Percentiles rank a stretch among this genome's conserved stretches.
These are phyloP conservation scores for Myopa tessellatipennis DNA, from an alignment of 2,888 invertebrate species.

Conservation along the genomic window DNA sequence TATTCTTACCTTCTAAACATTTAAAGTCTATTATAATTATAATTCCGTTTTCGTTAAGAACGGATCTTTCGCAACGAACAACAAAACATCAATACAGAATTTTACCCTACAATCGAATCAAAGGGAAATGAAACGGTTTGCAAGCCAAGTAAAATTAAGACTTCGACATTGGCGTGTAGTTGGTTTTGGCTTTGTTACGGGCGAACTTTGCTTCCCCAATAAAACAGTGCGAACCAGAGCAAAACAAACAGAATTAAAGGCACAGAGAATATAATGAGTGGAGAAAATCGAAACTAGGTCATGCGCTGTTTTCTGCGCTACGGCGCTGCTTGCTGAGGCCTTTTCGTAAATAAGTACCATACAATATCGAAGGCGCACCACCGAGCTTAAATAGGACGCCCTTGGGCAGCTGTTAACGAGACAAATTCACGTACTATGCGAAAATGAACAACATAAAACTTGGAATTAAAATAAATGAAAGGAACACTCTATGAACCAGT, in stretches of 20 bases:
- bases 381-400: slow-evolving; percentile 18
- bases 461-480: not conserved
- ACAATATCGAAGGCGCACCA: not conserved
- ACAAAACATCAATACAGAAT: slow-evolving; percentile 56
- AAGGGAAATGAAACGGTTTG: slow-evolving; percentile 21
- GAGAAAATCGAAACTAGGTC: slow-evolving; percentile 47
- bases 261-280: slow-evolving; percentile 37
- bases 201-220: slow-evolving; percentile 20
- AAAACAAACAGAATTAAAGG: slow-evolving; percentile 36
- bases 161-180: not conserved
- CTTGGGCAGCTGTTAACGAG: not conserved
- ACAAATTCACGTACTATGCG: not conserved
- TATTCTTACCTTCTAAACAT: too few relatives aligned
- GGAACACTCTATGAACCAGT: not conserved
- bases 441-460: not conserved
- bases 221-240: slow-evolving; percentile 22
- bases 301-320: slow-evolving; percentile 44
- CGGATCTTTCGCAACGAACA: not conserved
- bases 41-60: too few relatives aligned
- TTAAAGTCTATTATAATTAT: too few relatives aligned
- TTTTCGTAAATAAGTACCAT: not conserved
- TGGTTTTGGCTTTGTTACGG: not conserved
- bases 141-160: slow-evolving; percentile 11
- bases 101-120: slow-evolving; percentile 60
- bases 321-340: slow-evolving; percentile 16